These are phyloP conservation scores for Myotis daubentonii DNA, from an alignment of 2,797 vertebrate species.

Conservation along the genomic window DNA sequence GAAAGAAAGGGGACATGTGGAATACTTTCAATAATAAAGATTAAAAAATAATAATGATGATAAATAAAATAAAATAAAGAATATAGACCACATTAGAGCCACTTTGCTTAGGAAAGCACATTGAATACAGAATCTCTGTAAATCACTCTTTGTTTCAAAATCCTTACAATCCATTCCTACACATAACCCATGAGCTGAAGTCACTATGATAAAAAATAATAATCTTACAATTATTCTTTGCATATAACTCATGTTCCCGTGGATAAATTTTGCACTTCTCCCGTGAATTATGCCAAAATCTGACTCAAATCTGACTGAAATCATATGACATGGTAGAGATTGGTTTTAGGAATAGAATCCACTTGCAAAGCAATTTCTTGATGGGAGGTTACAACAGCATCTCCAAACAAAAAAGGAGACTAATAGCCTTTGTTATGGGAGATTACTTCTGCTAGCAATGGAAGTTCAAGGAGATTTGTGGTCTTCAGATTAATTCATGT, in stretches of 20 bases:
- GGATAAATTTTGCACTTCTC: background rate
- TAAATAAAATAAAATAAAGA: background rate
- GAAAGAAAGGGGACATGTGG: too few relatives aligned
- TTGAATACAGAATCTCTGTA: constrained; percentile 32
- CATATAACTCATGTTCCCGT: background rate
- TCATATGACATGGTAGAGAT: background rate
- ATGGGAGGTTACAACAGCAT: background rate
- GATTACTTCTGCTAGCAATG: background rate
- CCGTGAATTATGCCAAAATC: background rate
- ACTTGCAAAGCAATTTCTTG: background rate
- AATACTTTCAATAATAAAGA: too few relatives aligned
- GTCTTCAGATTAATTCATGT: background rate
- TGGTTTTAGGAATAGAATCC: background rate
- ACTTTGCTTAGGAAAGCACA: background rate
- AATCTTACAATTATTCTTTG: background rate
- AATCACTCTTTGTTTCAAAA: background rate
- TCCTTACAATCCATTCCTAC: background rate
- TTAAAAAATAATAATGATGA: too few relatives aligned
- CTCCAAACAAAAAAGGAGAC: background rate
- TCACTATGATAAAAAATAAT: background rate
- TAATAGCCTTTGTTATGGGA: background rate
- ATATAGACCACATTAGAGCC: background rate
- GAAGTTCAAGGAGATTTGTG: background rate
- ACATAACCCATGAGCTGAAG: background rate
- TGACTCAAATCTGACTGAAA: background rate